Evolutionary conservation across 2,113 vertebrate genomes (phyloP), one percentile per base, ranked within the genome.

Genomic region (Sander vitreus): DNA sequence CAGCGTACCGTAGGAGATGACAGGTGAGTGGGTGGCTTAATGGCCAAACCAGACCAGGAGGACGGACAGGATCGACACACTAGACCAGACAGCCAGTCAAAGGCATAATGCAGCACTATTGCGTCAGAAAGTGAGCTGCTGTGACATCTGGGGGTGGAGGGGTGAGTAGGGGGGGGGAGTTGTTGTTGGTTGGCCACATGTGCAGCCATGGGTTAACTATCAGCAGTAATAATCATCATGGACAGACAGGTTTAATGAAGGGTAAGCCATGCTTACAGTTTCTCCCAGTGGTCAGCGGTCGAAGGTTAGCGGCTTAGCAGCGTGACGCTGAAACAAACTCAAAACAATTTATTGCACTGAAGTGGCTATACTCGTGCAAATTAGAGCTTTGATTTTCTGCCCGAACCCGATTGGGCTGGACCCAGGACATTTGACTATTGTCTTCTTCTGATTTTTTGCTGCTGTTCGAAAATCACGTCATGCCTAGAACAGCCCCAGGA

Each of bases 181-280:
- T 88, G 73, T 63, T 53, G 64, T 47, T 48, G 23, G 73, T 82
- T n/a, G 82, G 85, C 81, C 86, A 86, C 79, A 85, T 75, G 85
- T 73, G n/a, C 73, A 59, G 78, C 69, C 27, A 53, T 36, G 73
- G 39, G 79, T 88, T 90, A 89, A 88, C 76, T 76, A 73, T 74
- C 19, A 50, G 62, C 65, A 58, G 70, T 48, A 71, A 58, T 91
- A 86, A 92, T 87, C 88, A 8, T 84, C 79, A 48, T 63, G 59
- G 67, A 73, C 50, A 73, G 87, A 83, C 76, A n/a, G 80, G 86
- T 59, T 91, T 92, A 90, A 89, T 73, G 70, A 86, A 78, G 82
- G 74, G 74, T 87, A 75, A 93, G 91, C 84, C 66, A 68, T 11
- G 21, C n/a, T 69, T 78, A 79, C 65, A 85, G 83, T 78, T 76